Conservation (phyloP, 1,140 invertebrate genomes). For the Drosophila kohkoa region DNA sequence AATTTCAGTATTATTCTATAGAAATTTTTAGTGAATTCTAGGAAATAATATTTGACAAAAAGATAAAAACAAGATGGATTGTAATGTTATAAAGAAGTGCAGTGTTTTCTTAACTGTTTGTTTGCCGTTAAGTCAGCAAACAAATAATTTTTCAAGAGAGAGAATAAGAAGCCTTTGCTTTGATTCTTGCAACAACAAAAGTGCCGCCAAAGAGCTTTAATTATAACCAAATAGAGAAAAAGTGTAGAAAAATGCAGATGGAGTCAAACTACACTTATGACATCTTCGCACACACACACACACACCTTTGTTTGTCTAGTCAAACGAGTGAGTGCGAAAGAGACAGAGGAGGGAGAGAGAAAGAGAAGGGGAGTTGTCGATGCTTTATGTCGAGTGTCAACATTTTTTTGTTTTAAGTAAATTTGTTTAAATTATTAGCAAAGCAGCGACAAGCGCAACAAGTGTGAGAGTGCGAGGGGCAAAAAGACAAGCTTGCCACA, state of each 20-base stretch:
- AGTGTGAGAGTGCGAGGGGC: background rate
- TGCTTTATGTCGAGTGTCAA: conserved; percentile 28
- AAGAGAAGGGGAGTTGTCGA: background rate
- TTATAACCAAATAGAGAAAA: conserved; percentile 75
- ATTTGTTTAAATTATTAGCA: conserved; percentile 81
- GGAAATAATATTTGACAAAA: too few relatives aligned
- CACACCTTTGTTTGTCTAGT: conserved; percentile 68
- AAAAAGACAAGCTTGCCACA: conserved; percentile 28
- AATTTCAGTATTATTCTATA: too few relatives aligned
- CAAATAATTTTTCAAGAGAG: conserved; percentile 31
- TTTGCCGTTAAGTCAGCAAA: conserved; percentile 31
- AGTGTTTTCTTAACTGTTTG: background rate
- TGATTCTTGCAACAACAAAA: conserved; percentile 36
- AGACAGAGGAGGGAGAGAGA: background rate
- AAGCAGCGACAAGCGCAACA: conserved; percentile 10
- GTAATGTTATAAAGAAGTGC: background rate
- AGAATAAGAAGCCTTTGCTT: conserved; percentile 11
- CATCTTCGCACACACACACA: conserved; percentile 37
- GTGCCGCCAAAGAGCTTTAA: conserved; percentile 63
- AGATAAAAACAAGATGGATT: too few relatives aligned
- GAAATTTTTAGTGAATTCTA: too few relatives aligned
- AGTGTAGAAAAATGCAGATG: conserved; percentile 16
- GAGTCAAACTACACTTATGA: conserved; percentile 41
- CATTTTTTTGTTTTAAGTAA: conserved; percentile 60
- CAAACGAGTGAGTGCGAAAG: background rate